phyloP scores from a whole-genome alignment of 2,888 invertebrate genomes.

The Ophraella communa region DNA sequence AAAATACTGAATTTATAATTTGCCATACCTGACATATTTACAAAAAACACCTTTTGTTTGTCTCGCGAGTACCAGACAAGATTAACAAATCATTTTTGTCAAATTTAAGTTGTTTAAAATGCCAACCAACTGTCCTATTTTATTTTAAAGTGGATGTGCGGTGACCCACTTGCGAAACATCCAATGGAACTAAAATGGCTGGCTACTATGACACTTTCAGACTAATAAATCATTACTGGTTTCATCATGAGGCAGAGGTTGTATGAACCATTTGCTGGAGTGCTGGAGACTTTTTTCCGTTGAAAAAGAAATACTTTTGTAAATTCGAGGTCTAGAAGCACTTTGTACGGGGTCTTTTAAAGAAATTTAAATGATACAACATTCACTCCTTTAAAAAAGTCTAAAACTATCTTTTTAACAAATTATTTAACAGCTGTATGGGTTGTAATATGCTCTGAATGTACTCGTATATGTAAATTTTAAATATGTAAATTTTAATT shows the following conservation, averaged over 20 bases:
- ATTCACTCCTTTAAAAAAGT: too few relatives aligned
- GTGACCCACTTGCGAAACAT: slow-evolving; percentile 19
- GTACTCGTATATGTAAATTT: too few relatives aligned
- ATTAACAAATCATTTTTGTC: too few relatives aligned
- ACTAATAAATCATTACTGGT: slow-evolving; percentile 28
- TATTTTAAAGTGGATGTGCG: slow-evolving; percentile 11
- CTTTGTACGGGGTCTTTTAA: not conserved
- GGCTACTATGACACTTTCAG: slow-evolving; percentile 19
- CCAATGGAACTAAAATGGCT: slow-evolving; percentile 9
- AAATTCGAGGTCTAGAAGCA: not conserved
- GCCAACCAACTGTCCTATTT: not conserved
- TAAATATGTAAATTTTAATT: too few relatives aligned
- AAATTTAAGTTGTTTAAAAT: not conserved
- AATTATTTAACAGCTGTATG: too few relatives aligned
- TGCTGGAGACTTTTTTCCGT: slow-evolving; percentile 8
- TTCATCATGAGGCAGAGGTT: slow-evolving; percentile 20
- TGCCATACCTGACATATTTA: too few relatives aligned
- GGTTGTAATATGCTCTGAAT: too few relatives aligned
- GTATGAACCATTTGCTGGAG: slow-evolving; percentile 12
- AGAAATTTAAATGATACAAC: too few relatives aligned
- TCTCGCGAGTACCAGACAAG: too few relatives aligned
- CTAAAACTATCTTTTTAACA: too few relatives aligned
- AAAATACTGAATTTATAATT: too few relatives aligned
- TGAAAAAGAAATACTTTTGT: slow-evolving; percentile 1
- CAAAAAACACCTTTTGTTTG: too few relatives aligned